Evolutionary conservation across 2,113 vertebrate species (phyloP).

Genomic region (Cebidichthys violaceus): DNA sequence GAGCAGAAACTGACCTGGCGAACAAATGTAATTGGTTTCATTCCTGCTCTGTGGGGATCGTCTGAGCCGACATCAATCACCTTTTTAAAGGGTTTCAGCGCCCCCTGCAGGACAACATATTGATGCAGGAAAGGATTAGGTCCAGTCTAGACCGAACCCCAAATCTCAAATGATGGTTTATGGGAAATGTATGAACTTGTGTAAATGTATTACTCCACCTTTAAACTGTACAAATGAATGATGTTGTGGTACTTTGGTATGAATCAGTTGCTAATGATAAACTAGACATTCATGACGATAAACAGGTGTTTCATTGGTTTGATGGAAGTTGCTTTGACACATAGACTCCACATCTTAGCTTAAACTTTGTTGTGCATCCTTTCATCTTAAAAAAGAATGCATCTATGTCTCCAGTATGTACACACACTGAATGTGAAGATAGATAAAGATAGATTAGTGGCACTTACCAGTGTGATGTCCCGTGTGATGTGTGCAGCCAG

Average conservation of each 20-base stretch:
- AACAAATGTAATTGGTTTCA: conserved; percentile 71
- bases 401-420: background rate
- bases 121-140: background rate
- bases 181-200: background rate
- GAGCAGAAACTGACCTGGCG: conserved; percentile 72
- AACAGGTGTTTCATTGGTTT: background rate
- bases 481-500: conserved; percentile 35
- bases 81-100: conserved; percentile 30
- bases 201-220: background rate
- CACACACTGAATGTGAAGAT: background rate
- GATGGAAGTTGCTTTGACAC: background rate
- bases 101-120: conserved; percentile 47
- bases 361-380: background rate
- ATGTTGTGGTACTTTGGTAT: background rate
- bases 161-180: background rate
- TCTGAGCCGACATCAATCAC: conserved; percentile 64
- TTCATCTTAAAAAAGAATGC: background rate
- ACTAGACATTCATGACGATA: background rate
- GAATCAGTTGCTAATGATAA: background rate
- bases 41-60: conserved; percentile 60
- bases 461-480: conserved; percentile 35
- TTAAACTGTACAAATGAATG: background rate
- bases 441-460: accelerated
- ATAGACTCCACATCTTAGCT: background rate
- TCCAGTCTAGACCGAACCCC: background rate